Base-by-base conservation (phyloP, 2,113 vertebrate species). In the Laticauda laticaudata region DNA sequence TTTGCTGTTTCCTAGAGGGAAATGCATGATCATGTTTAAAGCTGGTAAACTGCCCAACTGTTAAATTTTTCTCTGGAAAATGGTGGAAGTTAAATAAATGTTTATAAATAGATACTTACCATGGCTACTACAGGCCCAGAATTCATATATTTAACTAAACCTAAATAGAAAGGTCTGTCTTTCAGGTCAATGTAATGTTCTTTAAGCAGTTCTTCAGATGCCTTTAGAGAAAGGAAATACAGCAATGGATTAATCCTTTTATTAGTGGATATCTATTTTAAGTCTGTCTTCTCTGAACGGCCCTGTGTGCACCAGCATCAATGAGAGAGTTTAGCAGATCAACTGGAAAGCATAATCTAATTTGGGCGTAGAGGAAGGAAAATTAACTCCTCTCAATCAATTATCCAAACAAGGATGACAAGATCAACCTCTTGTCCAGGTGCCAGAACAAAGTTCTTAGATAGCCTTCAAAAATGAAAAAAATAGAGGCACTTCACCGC, bases 81-180 rank as follows among this genome's bases (percentile, higher is more conserved):
- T 8, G 11, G 23, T 24, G 24, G 39, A 15, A 29, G 39, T 45
- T 90, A 24, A 43, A 23, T 56, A 91, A 43, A 24, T 14, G 39
- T 75, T 48, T 26, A 81, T 24, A 3, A 14, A 57, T 21, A 12
- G 14, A 53, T 54, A 93, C 97, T 98, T 94, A 98, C 98, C 98
- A 99, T 99, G 81, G 98, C 98, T 92, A 98, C 97, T 89, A 99
- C 97, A 3, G 98, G 98, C 39, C 98, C 98, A 0, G 98, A 99
- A 94, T 94, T 95, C 98, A 99, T 99, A 96, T 98, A 99, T 56
- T 97, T 96, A 92, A 99, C 97, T 85, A 99, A 98, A 3, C 97
- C 95, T 0, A 97, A 96, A 88, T 98, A 99, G 97, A 99, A 99
- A 0, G 98, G 98, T 24, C 97, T 96, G 7, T 98, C 98, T 93